Evolutionary conservation across 1,140 invertebrate genomes (phyloP).

Genomic region (Drosophila persimilis): DNA sequence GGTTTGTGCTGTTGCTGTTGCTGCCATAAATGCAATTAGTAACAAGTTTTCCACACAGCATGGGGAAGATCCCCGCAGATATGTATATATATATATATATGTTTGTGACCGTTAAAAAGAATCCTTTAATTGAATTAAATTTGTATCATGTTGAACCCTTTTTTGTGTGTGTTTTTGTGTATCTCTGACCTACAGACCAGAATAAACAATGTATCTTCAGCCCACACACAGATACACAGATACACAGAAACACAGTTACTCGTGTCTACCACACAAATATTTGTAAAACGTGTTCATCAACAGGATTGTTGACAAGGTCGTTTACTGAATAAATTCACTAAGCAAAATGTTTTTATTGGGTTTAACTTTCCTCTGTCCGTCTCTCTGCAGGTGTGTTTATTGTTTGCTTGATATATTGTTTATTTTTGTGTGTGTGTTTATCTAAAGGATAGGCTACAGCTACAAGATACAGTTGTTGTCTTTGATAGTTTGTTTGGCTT

Average conservation of each 20-base stretch:
- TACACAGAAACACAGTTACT: slow-evolving; percentile 3
- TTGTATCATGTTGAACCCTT: slow-evolving; percentile 29
- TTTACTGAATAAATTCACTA: slow-evolving; percentile 75
- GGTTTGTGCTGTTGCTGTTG: slow-evolving; percentile 26
- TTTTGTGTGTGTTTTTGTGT: not conserved
- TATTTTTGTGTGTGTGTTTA: slow-evolving; percentile 14
- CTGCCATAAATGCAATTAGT: slow-evolving; percentile 63
- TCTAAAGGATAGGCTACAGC: slow-evolving; percentile 8
- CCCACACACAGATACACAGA: slow-evolving; percentile 13
- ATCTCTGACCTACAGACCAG: slow-evolving; percentile 15
- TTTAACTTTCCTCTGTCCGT: slow-evolving; percentile 44
- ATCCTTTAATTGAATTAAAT: slow-evolving; percentile 59
- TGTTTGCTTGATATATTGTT: slow-evolving; percentile 20
- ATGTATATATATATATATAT: too few relatives aligned
- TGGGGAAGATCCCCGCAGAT: too few relatives aligned
- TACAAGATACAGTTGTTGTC: slow-evolving; percentile 5
- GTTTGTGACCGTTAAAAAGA: not conserved
- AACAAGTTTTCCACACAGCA: slow-evolving; percentile 43
- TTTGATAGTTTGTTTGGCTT: slow-evolving; percentile 7
- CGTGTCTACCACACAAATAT: slow-evolving; percentile 45
- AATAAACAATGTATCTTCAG: slow-evolving; percentile 39
- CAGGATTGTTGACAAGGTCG: slow-evolving; percentile 68
- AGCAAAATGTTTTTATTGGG: slow-evolving; percentile 75
- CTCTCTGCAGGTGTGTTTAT: slow-evolving; percentile 14
- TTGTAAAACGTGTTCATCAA: slow-evolving; percentile 75